phyloP scores from a whole-genome alignment of 2,797 vertebrate genomes.

The Poecilia picta region DNA sequence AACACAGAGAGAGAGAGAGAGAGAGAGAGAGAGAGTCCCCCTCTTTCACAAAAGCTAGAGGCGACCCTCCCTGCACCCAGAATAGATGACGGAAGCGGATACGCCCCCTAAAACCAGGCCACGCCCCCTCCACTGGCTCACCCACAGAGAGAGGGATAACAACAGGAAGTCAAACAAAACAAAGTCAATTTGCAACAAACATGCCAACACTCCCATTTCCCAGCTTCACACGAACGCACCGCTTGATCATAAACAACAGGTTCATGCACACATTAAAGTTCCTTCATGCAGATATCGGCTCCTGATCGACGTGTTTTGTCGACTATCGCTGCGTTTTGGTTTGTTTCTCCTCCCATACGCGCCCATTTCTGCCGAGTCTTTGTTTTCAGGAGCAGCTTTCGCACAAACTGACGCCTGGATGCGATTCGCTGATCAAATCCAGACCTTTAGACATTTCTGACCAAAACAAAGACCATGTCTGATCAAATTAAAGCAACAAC shows the following conservation, averaged over 20 bases:
- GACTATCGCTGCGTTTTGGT: neutral
- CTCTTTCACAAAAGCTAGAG: slow-evolving; percentile 9
- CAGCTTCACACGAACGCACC: slow-evolving; percentile 36
- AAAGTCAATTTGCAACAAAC: slow-evolving; percentile 47
- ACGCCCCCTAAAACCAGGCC: neutral
- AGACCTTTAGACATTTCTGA: neutral
- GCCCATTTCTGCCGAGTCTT: slow-evolving; percentile 19
- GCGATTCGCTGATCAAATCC: neutral
- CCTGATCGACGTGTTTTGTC: neutral
- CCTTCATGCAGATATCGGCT: neutral
- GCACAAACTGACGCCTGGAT: neutral
- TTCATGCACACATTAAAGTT: neutral
- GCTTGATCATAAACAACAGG: neutral
- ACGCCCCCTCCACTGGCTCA: slow-evolving; percentile 39
- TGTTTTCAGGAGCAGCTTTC: slow-evolving; percentile 31
- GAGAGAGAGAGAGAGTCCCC: slow-evolving; percentile 5
- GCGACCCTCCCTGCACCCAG: slow-evolving; percentile 74
- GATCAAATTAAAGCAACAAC: neutral
- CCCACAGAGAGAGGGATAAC: slow-evolving; percentile 33
- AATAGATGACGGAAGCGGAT: slow-evolving; percentile 59
- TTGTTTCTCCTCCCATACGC: no score
- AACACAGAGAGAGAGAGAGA: slow-evolving; percentile 24
- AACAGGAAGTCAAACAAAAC: slow-evolving; percentile 74
- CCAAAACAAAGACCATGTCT: neutral
- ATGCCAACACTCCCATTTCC: slow-evolving; percentile 33